Conservation (phyloP, 2,113 vertebrate genomes). For the Takifugu bimaculatus region DNA sequence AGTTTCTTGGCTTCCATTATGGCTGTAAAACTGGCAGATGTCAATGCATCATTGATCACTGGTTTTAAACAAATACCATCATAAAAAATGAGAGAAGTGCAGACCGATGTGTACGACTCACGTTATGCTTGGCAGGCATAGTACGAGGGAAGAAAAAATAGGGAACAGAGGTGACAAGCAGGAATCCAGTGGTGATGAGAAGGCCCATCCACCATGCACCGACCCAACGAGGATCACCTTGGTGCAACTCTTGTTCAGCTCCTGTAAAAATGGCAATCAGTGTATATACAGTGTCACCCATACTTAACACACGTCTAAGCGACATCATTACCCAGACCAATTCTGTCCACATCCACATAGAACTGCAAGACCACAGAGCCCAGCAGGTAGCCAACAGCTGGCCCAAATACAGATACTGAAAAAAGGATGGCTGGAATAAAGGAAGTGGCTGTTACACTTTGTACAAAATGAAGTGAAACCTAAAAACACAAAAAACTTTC, state of each 20-base stretch:
- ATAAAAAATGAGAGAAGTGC: neutral
- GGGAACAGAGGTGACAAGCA: conserved; percentile 85
- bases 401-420: conserved; percentile 88
- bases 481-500: too few species aligned
- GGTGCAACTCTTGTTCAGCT: conserved; percentile 68
- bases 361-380: conserved; percentile 83
- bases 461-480: too few species aligned
- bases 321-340: conserved; percentile 66
- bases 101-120: conserved; percentile 26
- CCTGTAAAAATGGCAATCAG: conserved; percentile 33
- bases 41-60: too few species aligned
- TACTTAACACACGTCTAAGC: neutral
- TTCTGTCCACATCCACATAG: conserved; percentile 86
- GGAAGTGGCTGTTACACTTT: neutral
- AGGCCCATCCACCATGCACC: conserved; percentile 98
- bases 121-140: conserved; percentile 53
- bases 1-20: too few species aligned
- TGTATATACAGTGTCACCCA: too few species aligned
- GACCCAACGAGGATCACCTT: conserved; percentile 86
- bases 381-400: conserved; percentile 88
- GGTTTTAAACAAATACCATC: conserved; percentile 9
- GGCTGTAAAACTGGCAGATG: too few species aligned
- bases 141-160: conserved; percentile 92
- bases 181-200: conserved; percentile 78
- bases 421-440: conserved; percentile 86